Evolutionary conservation across 1,140 invertebrate genomes (phyloP).

Genomic region (Hestina assimilis): DNA sequence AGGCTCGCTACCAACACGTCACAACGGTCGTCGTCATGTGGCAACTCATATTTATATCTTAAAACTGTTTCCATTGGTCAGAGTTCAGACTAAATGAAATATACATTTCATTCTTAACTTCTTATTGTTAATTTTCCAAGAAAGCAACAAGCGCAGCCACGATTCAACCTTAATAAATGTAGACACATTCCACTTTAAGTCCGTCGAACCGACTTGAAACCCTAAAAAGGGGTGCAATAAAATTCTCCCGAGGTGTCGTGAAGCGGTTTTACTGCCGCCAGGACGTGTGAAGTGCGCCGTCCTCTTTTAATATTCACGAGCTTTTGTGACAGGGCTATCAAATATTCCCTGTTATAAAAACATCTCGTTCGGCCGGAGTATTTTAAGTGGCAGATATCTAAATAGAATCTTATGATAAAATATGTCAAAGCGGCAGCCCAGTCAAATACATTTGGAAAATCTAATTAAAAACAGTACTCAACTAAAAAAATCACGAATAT

Average conservation of each 20-base stretch:
- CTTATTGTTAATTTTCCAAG: background rate
- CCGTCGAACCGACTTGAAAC: slow-evolving; percentile 18
- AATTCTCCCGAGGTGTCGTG: slow-evolving; percentile 34
- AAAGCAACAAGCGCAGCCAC: background rate
- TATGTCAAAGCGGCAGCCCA: background rate
- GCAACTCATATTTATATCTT: no score
- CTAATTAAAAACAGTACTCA: background rate
- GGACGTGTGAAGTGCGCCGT: slow-evolving; percentile 46
- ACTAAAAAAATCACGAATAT: no score
- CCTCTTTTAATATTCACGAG: slow-evolving; percentile 55
- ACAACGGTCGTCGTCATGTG: no score
- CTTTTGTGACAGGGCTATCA: slow-evolving; percentile 33
- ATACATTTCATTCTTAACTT: no score
- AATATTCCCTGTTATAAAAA: slow-evolving; percentile 25
- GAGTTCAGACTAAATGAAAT: no score
- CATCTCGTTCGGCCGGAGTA: slow-evolving; percentile 5
- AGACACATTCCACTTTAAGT: slow-evolving; percentile 18
- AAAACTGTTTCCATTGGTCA: no score
- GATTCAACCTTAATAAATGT: slow-evolving; percentile 1
- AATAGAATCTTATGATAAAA: background rate
- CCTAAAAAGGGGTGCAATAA: slow-evolving; percentile 40
- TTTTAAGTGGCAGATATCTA: slow-evolving; percentile 10
- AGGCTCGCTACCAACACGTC: no score
- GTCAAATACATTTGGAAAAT: no score
- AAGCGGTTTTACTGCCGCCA: slow-evolving; percentile 46